Base-by-base conservation (phyloP, 2,113 vertebrate genomes). In the Leptosomus discolor region DNA sequence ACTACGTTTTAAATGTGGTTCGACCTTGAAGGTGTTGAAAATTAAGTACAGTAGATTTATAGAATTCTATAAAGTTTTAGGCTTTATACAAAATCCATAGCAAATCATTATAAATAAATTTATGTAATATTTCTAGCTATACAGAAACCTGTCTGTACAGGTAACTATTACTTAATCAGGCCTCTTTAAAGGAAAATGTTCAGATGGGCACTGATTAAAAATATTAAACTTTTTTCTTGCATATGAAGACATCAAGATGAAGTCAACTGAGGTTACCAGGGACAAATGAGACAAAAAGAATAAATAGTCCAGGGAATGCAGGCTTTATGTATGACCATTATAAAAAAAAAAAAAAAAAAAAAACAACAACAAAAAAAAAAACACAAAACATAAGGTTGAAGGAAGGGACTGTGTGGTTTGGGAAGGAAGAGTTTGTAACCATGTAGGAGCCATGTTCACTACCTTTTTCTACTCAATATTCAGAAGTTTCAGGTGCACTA, bases 331-430 rank as follows among this genome's bases (percentile, higher is more conserved):
- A 77, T 12, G 34, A 20, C 32, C 10, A 39, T 60, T 71, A 34
- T 32, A 3, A 54, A 58, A 67, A 79, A 34, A 4, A 5, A 68
- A n/a, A n/a, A n/a, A n/a, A n/a, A n/a, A n/a, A n/a, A n/a, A 58
- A 34, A 58, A 21, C 17, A n/a, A 12, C 58, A 61, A 26, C n/a
- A 26, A 18, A 63, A 13, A 27, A 21, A 57, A 34, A 68, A 75
- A 8, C 4, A 60, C 46, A 68, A 22, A 53, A 70, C n/a, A n/a
- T n/a, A 77, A 24, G 15, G 3, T 15, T 54, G 10, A 80, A 75
- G 11, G 36, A 61, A 61, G 8, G 6, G 9, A 43, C 8, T 21
- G 1, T 5, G 1, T 18, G 6, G 7, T 14, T 6, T 58, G 22
- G 6, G 15, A 18, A 82, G 18, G 34, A 81, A 21, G 43, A 58